Conservation (phyloP, 2,797 vertebrate genomes). For the Argyrosomus regius region DNA sequence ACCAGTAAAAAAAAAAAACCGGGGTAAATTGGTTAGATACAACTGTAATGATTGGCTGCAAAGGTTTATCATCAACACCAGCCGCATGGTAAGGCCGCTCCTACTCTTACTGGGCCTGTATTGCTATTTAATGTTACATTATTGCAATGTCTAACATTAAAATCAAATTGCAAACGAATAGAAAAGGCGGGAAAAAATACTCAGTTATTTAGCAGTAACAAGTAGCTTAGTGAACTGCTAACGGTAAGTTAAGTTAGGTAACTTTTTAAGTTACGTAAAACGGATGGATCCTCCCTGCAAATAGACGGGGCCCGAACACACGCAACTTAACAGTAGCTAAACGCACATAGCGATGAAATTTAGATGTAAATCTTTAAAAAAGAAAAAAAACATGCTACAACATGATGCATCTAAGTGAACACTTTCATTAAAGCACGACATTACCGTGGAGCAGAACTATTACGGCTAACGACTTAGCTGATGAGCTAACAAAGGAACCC, state of each 20-base stretch:
- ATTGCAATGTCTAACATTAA: rapidly evolving
- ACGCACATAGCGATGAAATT: rapidly evolving
- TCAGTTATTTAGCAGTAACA: rapidly evolving
- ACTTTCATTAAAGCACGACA: too few species aligned
- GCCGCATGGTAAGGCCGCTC: conserved; percentile 63
- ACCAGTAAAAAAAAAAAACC: background rate
- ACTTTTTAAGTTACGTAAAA: background rate
- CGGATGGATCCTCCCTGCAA: background rate
- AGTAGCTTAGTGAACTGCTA: rapidly evolving
- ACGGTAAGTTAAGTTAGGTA: background rate
- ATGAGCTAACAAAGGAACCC: conserved; percentile 67
- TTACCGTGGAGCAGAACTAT: rapidly evolving
- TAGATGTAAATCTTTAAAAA: too few species aligned
- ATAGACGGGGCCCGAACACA: conserved; percentile 31
- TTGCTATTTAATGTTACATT: rapidly evolving
- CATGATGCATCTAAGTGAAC: rapidly evolving
- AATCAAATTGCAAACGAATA: rapidly evolving
- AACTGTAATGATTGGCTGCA: too few species aligned
- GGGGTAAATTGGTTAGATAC: rapidly evolving
- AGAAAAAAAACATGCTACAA: rapidly evolving
- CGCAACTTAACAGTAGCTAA: rapidly evolving
- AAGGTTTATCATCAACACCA: too few species aligned
- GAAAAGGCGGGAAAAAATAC: rapidly evolving
- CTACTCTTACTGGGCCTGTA: background rate
- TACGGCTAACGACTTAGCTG: background rate